phyloP scores from a whole-genome alignment of 2,113 vertebrate species.

The Pyrgilauda ruficollis region DNA sequence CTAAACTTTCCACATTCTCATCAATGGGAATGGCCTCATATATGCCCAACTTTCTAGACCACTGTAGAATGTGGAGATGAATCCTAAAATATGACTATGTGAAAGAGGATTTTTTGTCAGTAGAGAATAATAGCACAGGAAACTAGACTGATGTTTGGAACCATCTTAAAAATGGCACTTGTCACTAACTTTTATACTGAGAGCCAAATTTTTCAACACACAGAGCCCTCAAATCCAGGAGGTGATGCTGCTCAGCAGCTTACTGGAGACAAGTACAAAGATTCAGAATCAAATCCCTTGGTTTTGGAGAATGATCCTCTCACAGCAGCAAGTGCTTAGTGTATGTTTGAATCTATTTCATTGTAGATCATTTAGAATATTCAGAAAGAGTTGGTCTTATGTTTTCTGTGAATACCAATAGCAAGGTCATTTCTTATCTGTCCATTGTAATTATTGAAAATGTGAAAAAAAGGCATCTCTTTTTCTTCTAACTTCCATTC shows the following conservation, averaged over 20 bases:
- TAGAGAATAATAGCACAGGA: neutral
- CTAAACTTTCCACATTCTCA: neutral
- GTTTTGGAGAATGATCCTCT: neutral
- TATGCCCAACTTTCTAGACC: neutral
- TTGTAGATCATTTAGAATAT: neutral
- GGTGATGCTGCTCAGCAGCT: neutral
- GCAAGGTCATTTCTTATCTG: neutral
- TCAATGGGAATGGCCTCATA: neutral
- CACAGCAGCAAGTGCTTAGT: neutral
- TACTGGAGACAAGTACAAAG: neutral
- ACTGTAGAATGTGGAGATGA: neutral
- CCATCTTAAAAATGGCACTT: neutral
- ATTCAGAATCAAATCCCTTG: neutral
- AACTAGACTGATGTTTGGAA: neutral
- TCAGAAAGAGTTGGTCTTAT: neutral
- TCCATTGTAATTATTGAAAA: neutral
- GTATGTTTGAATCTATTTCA: neutral
- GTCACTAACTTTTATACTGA: neutral
- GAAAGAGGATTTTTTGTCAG: neutral
- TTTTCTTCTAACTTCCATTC: neutral
- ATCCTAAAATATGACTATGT: neutral
- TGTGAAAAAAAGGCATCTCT: neutral
- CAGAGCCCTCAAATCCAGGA: neutral
- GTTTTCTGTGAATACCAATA: neutral
- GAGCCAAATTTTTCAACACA: neutral